Evolutionary conservation across 2,888 invertebrate species (phyloP).

Genomic region (Catocala fraxini): DNA sequence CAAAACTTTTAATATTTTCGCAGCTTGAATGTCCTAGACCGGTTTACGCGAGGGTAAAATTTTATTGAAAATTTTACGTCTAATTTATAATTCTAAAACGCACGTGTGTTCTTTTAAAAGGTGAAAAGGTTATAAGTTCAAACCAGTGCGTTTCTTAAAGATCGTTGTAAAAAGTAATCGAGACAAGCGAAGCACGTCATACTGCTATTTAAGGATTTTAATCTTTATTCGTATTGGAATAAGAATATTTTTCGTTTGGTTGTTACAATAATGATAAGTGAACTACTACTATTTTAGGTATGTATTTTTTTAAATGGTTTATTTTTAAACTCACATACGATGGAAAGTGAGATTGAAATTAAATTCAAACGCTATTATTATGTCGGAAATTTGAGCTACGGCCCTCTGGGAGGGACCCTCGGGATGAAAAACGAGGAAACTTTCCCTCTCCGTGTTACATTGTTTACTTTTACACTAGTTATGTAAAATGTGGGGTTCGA

Average conservation of each 20-base stretch:
- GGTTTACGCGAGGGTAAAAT: conserved; percentile 66
- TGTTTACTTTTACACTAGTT: conserved; percentile 84
- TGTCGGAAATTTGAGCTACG: conserved; percentile 76
- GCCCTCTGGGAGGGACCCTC: conserved; percentile 66
- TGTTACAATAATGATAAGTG: background rate
- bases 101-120: conserved; percentile 79
- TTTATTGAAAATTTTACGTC: conserved; percentile 84
- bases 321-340: conserved; percentile 43
- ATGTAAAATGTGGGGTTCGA: conserved; percentile 68
- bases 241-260: conserved; percentile 15
- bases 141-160: conserved; percentile 57
- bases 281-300: conserved; percentile 22
- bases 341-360: conserved; percentile 66
- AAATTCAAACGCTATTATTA: conserved; percentile 74
- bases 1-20: conserved; percentile 79
- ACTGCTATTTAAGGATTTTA: conserved; percentile 17
- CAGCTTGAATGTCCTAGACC: conserved; percentile 76
- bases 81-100: conserved; percentile 80
- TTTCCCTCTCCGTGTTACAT: conserved; percentile 75
- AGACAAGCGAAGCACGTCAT: conserved; percentile 21
- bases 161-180: conserved; percentile 30
- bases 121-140: conserved; percentile 76
- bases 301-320: conserved; percentile 20
- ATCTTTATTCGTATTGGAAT: conserved; percentile 24
- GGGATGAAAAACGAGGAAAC: conserved; percentile 82